phyloP scores from a whole-genome alignment of 2,113 vertebrate species.

The Caranx melampygus region DNA sequence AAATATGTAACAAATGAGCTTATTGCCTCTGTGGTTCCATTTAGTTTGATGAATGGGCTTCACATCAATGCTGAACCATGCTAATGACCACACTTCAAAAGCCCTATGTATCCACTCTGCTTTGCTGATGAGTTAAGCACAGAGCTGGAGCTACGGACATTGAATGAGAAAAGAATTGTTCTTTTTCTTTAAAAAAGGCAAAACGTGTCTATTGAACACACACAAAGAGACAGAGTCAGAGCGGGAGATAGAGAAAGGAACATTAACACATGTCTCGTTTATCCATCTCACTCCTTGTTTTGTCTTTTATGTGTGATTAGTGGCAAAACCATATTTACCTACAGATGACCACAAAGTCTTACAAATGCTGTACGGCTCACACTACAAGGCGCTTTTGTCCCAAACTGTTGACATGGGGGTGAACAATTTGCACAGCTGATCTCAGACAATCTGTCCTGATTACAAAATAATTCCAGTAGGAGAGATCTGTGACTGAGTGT shows the following conservation, averaged over 20 bases:
- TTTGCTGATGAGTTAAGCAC: constrained; percentile 35
- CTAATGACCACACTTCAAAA: constrained; percentile 59
- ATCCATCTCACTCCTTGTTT: background rate
- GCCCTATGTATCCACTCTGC: constrained; percentile 12
- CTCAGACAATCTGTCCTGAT: constrained; percentile 12
- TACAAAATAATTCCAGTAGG: background rate
- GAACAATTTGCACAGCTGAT: constrained; percentile 9
- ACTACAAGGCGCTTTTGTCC: background rate
- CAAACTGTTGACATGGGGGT: background rate
- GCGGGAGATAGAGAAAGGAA: background rate
- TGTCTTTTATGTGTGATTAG: background rate
- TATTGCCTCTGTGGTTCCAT: constrained; percentile 53
- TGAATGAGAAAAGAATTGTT: constrained; percentile 24
- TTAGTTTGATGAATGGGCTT: constrained; percentile 62
- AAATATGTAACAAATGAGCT: constrained; percentile 54
- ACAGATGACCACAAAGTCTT: background rate
- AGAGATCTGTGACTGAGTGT: background rate
- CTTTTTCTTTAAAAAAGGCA: constrained; percentile 28
- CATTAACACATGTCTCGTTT: background rate
- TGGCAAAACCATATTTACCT: background rate
- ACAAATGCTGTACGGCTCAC: background rate
- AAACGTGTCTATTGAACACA: background rate
- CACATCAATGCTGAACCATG: constrained; percentile 48
- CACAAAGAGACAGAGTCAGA: background rate
- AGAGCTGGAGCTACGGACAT: constrained; percentile 4